Evolutionary conservation across 2,797 vertebrate species (phyloP).

Genomic region (Anas bahamensis): DNA sequence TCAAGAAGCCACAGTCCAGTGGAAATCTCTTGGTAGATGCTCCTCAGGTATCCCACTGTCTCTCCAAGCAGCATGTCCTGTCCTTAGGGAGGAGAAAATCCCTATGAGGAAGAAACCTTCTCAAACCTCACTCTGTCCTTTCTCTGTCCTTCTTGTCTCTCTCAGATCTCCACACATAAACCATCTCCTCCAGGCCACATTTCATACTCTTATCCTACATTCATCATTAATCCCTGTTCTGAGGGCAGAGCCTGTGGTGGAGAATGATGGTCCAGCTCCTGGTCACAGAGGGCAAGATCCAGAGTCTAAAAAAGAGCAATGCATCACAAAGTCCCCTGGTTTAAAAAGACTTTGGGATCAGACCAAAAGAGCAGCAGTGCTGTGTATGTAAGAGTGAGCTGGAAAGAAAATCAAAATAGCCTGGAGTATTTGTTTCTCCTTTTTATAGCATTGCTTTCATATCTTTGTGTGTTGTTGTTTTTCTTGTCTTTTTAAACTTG

Average conservation of each 20-base stretch:
- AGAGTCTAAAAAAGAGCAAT: not conserved
- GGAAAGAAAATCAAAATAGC: not conserved
- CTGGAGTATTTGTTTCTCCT: not conserved
- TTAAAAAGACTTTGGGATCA: not conserved
- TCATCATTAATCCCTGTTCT: not conserved
- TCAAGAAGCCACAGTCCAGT: not conserved
- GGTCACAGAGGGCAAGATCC: not conserved
- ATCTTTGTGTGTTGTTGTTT: not conserved
- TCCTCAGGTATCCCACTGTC: not conserved
- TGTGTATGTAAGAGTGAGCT: not conserved
- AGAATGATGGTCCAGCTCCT: not conserved
- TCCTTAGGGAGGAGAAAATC: not conserved
- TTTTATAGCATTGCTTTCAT: not conserved
- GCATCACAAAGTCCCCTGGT: not conserved
- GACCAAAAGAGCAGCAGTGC: too few species aligned
- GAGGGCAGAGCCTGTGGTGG: not conserved
- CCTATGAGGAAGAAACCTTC: not conserved
- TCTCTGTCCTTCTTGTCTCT: not conserved
- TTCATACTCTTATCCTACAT: not conserved
- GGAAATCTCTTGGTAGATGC: not conserved
- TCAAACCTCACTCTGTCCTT: not conserved
- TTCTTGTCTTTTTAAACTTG: not conserved
- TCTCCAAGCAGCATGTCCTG: not conserved
- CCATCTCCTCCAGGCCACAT: not conserved
- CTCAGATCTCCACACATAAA: not conserved